Base-by-base conservation (phyloP, 2,888 invertebrate genomes). In the Cacoxenus indagator region DNA sequence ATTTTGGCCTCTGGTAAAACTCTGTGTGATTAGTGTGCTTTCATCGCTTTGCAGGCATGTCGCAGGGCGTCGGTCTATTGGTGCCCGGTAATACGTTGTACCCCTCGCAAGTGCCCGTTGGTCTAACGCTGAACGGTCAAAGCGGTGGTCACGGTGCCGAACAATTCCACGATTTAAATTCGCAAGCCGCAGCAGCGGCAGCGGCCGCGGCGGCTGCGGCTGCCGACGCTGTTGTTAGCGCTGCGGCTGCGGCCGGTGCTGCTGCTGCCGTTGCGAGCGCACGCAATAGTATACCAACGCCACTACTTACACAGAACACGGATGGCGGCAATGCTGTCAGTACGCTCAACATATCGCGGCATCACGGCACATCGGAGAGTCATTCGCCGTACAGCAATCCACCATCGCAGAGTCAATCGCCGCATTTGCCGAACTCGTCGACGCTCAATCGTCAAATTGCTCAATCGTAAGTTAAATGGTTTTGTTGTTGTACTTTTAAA, bases 361-460 rank as follows among this genome's bases (percentile, higher is more conserved):
- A 84, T 45, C 87, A 87, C 62, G 76, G 85, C 14, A 82, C 85
- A 4, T 75, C 85, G 3, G 86, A 86, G 48, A 84, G 81, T 70
- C 86, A 86, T 69, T 85, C 86, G 24, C 77, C 85, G 1, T 87
- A 85, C 59, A 86, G 83, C 61, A 86, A 78, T 72, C 76, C 86
- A 22, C 83, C 87, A 11, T 79, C 85, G 14, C 87, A 87, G 67
- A 87, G 87, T 72, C 87, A 88, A 71, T 88, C 90, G 71, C 89
- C 90, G 68, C 88, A 90, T 78, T 85, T 90, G 75, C 90, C 90
- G 69, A 89, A 89, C 76, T 87, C 90, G 72, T 89, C 87, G 70
- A 89, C 87, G 48, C 85, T 90, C 62, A 90, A 88, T 83, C 89
- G 90, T 48, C 90, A 90, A 76, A 89, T 90, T 29, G 87, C 88